Base-by-base conservation (phyloP, 2,113 vertebrate genomes). In the Cottus gobio region DNA sequence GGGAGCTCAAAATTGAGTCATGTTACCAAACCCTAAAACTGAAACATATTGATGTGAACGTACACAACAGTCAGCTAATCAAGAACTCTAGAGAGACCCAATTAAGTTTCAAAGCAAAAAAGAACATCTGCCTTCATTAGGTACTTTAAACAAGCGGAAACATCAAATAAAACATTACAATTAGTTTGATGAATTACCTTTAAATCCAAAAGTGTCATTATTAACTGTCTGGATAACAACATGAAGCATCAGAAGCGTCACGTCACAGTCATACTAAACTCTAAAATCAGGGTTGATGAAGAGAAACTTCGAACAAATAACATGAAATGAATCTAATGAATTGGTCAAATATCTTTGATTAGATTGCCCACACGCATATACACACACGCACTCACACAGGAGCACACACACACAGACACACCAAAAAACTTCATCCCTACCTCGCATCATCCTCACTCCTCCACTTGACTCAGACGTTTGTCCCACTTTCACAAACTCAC, bases 391-490 rank as follows among this genome's bases (percentile, higher is more conserved):
- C 48, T 70, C 30, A 57, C 46, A 79, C 62, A 81, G 52, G 64
- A 63, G 77, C 34, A 71, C 39, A 78, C 62, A 37, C 44, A 80
- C 46, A 58, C 5, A 54, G 7, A 82, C 18, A 67, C 10, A 75
- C 42, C 42, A 70, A 86, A 93, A 64, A 86, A 26, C 87, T 77
- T 82, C 63, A 90, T 89, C 85, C 94, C 92, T 95, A 95, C 94
- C 94, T 95, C 94, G 90, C 93, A 93, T 94, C 92, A 92, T 95
- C 92, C 87, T 94, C 91, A 91, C 90, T 92, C 85, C 84, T 91
- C 81, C 89, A 90, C 89, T 91, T 58, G 85, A 88, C 73, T 84
- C 79, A 87, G 87, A 81, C 12, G 87, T 75, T 67, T 91, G 92
- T 87, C 90, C 89, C 91, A 92, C 91, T 94, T 93, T 93, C 91